Evolutionary conservation across 2,888 invertebrate species (phyloP).

Genomic region (Eumacrocentrus americanus): DNA sequence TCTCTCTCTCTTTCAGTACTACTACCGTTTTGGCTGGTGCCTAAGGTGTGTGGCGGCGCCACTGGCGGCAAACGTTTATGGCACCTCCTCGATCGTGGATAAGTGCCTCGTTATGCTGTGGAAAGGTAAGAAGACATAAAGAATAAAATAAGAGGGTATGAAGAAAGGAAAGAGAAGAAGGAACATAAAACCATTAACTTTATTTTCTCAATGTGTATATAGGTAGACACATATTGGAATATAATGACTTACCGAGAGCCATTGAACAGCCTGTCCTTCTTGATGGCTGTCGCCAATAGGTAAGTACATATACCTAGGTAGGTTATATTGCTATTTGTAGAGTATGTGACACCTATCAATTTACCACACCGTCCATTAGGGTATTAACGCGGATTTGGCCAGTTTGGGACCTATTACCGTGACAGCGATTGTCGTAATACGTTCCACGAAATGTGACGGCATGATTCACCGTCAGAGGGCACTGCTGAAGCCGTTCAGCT

Average conservation of each 20-base stretch:
- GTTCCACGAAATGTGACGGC: neutral
- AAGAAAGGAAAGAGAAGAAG: constrained; percentile 4
- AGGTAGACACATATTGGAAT: too few relatives aligned
- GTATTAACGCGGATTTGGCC: constrained; percentile 44
- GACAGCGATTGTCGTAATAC: neutral
- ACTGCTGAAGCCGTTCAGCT: too few relatives aligned
- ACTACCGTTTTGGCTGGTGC: neutral
- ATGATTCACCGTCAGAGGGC: constrained; percentile 4
- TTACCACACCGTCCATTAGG: constrained; percentile 50
- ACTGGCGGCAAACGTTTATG: constrained; percentile 25
- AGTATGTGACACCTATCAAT: constrained; percentile 47
- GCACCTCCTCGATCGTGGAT: constrained; percentile 15
- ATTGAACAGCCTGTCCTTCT: neutral
- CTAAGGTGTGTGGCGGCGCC: constrained; percentile 13
- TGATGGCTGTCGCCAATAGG: neutral
- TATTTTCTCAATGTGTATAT: too few relatives aligned
- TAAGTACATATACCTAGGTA: too few relatives aligned
- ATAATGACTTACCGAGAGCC: too few relatives aligned
- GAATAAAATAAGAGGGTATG: constrained; percentile 7
- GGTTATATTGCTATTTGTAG: constrained; percentile 47
- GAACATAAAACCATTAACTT: neutral
- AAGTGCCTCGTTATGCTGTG: constrained; percentile 21
- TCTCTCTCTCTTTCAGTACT: too few relatives aligned
- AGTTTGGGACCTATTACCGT: constrained; percentile 34
- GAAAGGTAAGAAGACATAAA: constrained; percentile 14